Percentiles rank a stretch among this genome's conserved stretches.
Conservation (phyloP, 2,888 invertebrate genomes). For the Calliopum simillimum region DNA sequence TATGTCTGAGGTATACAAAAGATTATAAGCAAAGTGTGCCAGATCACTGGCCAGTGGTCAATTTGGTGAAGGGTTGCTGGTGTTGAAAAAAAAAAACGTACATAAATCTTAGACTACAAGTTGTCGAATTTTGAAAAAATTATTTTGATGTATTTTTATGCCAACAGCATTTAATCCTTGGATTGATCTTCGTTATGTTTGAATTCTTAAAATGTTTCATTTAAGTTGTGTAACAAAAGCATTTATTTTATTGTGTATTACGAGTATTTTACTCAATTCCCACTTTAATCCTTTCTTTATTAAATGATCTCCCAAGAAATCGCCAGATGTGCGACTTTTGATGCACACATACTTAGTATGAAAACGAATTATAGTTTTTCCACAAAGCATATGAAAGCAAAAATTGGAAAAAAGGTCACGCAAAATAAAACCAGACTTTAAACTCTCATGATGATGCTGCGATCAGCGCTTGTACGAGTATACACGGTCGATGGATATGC, state of each 20-base stretch:
- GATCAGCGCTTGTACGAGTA: neutral
- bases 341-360: too few species aligned
- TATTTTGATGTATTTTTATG: too few species aligned
- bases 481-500: neutral
- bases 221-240: too few species aligned
- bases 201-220: too few species aligned
- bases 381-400: neutral
- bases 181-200: too few species aligned
- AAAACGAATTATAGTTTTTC: neutral
- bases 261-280: slow-evolving; percentile 1
- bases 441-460: slow-evolving; percentile 16
- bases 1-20: slow-evolving; percentile 1
- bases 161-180: too few species aligned
- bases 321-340: slow-evolving; percentile 19
- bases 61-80: slow-evolving; percentile 24
- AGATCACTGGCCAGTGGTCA: slow-evolving; percentile 47
- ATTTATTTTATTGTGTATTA: neutral
- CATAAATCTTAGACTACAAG: too few species aligned
- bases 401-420: slow-evolving; percentile 20
- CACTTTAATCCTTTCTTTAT: slow-evolving; percentile 32
- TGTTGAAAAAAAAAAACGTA: neutral
- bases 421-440: neutral
- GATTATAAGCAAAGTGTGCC: slow-evolving; percentile 50
- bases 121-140: too few species aligned
- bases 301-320: slow-evolving; percentile 22